A percentile compares a stretch with the other conserved stretches of the same genome.
Conservation (phyloP, 2,797 vertebrate species). For the Squalus acanthias region DNA sequence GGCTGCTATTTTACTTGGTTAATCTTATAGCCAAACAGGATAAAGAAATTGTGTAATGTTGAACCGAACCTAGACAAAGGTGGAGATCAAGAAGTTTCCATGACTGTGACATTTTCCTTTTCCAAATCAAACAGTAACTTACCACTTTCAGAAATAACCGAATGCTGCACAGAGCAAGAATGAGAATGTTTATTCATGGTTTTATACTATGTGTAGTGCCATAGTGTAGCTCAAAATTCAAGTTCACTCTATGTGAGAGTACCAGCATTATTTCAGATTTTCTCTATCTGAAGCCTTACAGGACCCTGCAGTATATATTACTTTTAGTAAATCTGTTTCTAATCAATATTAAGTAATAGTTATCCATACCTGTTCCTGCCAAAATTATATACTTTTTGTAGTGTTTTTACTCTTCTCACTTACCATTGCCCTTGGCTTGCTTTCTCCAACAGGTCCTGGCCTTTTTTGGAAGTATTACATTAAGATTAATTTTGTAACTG, state of each 20-base stretch:
- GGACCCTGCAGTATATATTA: neutral
- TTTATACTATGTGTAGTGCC: neutral
- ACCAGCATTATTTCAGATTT: neutral
- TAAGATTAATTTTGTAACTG: neutral
- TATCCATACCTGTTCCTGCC: neutral
- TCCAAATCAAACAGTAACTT: neutral
- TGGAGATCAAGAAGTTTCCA: neutral
- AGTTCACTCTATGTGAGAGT: neutral
- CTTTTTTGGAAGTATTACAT: slow-evolving; percentile 10
- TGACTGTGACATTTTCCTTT: neutral
- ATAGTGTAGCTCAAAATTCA: neutral
- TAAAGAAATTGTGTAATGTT: neutral
- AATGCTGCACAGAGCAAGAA: neutral
- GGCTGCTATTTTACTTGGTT: neutral
- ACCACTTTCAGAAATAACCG: neutral
- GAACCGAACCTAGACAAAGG: neutral
- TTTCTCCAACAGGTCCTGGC: neutral
- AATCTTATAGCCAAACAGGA: neutral
- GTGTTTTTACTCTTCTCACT: neutral
- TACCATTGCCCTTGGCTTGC: neutral
- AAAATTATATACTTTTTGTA: neutral
- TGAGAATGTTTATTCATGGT: neutral
- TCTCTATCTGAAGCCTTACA: neutral
- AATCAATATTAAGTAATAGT: neutral
- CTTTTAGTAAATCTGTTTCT: neutral